These are phyloP conservation scores for Proterorhinus semilunaris DNA, from an alignment of 2,113 vertebrate species.

Conservation along the genomic window DNA sequence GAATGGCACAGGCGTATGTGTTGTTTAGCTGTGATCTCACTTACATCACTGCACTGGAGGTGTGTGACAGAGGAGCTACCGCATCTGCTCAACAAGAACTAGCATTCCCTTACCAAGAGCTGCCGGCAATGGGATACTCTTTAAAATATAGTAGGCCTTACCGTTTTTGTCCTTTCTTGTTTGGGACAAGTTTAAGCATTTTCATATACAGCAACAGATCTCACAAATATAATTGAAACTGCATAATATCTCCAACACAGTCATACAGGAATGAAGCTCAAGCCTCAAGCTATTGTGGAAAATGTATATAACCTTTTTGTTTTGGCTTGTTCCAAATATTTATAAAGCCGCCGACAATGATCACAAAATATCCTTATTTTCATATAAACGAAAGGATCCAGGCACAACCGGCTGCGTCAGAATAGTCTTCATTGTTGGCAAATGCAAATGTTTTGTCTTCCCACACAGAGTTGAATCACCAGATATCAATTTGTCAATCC, in stretches of 20 bases:
- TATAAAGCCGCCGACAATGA: background rate
- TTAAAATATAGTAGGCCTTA: no score
- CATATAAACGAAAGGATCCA: background rate
- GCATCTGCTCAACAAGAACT: slow-evolving; percentile 49
- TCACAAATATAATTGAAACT: no score
- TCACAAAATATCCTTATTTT: background rate
- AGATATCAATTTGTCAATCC: background rate
- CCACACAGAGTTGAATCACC: background rate
- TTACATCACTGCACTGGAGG: slow-evolving; percentile 62
- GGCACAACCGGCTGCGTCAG: background rate
- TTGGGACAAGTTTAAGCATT: no score
- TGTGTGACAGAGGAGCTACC: slow-evolving; percentile 52
- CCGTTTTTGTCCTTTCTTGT: no score
- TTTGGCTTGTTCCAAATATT: background rate
- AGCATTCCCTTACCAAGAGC: slow-evolving; percentile 18
- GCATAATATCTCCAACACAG: no score
- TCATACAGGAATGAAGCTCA: background rate
- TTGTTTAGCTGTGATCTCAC: slow-evolving; percentile 60
- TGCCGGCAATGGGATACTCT: background rate
- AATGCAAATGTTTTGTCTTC: slow-evolving; percentile 3
- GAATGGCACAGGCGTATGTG: slow-evolving; percentile 57
- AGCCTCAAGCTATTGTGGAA: background rate
- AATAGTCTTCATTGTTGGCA: background rate
- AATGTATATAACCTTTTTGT: background rate
- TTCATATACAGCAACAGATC: no score